phyloP scores from a whole-genome alignment of 1,140 invertebrate species.

The Trypoxylus dichotomus region DNA sequence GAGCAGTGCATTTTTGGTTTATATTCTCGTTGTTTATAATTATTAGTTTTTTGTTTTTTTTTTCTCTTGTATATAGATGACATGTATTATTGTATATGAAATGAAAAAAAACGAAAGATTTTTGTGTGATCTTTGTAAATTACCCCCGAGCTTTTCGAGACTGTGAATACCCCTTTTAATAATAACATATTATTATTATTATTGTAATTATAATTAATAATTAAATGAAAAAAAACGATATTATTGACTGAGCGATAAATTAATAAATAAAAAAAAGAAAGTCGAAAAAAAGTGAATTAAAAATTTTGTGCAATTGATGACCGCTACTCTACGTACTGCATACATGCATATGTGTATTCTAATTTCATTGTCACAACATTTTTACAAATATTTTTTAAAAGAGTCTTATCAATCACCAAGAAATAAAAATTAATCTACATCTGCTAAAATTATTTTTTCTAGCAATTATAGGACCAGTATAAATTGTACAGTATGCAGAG shows the following conservation, averaged over 20 bases:
- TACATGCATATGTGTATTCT: too few species aligned
- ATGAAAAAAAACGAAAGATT: neutral
- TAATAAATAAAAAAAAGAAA: neutral
- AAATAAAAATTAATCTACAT: too few species aligned
- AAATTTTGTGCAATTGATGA: too few species aligned
- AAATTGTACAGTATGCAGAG: too few species aligned
- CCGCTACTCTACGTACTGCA: too few species aligned
- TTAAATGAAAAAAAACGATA: neutral
- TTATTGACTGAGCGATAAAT: slow-evolving; percentile 6
- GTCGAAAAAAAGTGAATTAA: neutral
- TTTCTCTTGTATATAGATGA: neutral
- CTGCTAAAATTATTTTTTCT: too few species aligned
- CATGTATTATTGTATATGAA: neutral
- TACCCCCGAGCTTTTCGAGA: slow-evolving; percentile 13
- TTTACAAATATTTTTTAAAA: too few species aligned
- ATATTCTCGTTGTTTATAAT: neutral
- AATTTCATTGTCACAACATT: too few species aligned
- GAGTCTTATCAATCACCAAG: too few species aligned
- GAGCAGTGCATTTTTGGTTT: neutral
- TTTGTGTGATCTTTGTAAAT: slow-evolving; percentile 18
- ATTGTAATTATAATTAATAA: neutral
- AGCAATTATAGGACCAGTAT: too few species aligned
- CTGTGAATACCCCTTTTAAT: slow-evolving; percentile 6
- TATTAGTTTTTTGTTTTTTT: neutral
- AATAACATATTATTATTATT: slow-evolving; percentile 1